Percentiles rank a stretch among this genome's conserved stretches.
phyloP scores from a whole-genome alignment of 2,797 vertebrate species.

The Gadopsis marmoratus region DNA sequence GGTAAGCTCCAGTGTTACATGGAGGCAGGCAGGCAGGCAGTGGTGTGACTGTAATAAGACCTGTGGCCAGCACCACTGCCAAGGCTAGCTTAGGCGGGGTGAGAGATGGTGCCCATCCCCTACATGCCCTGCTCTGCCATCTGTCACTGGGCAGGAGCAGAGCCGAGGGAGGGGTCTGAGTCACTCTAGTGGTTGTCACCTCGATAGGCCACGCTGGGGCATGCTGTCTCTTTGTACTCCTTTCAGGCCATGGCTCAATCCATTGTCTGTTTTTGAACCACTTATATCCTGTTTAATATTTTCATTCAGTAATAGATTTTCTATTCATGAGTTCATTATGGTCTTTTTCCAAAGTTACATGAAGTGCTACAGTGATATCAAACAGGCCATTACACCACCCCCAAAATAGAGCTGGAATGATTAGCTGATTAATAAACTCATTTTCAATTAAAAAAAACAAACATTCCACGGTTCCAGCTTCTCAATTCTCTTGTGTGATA shows the following conservation, averaged over 20 bases:
- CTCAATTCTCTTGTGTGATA: neutral
- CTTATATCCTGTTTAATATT: slow-evolving; percentile 12
- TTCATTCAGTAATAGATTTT: slow-evolving; percentile 5
- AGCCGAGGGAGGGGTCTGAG: slow-evolving; percentile 73
- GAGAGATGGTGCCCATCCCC: slow-evolving; percentile 82
- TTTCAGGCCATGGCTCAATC: slow-evolving; percentile 58
- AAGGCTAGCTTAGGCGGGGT: slow-evolving; percentile 72
- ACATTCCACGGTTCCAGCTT: neutral
- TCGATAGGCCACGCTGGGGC: slow-evolving; percentile 67
- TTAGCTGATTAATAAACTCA: slow-evolving; percentile 26
- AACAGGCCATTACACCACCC: neutral
- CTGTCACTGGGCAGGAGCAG: slow-evolving; percentile 83
- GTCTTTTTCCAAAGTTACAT: slow-evolving; percentile 11
- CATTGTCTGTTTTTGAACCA: slow-evolving; percentile 22
- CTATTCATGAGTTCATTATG: slow-evolving; percentile 7
- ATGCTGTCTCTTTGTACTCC: slow-evolving; percentile 69
- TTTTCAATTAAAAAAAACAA: slow-evolving; percentile 20
- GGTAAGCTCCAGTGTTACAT: slow-evolving; percentile 76
- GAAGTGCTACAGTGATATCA: slow-evolving; percentile 5
- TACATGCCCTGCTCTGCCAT: slow-evolving; percentile 85
- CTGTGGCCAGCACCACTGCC: slow-evolving; percentile 75
- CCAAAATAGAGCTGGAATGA: slow-evolving; percentile 9
- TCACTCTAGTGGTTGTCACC: slow-evolving; percentile 75
- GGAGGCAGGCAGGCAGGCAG: slow-evolving; percentile 65
- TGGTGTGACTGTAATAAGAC: slow-evolving; percentile 81